phyloP scores from a whole-genome alignment of 2,113 vertebrate species.

The Callaeas wilsoni region DNA sequence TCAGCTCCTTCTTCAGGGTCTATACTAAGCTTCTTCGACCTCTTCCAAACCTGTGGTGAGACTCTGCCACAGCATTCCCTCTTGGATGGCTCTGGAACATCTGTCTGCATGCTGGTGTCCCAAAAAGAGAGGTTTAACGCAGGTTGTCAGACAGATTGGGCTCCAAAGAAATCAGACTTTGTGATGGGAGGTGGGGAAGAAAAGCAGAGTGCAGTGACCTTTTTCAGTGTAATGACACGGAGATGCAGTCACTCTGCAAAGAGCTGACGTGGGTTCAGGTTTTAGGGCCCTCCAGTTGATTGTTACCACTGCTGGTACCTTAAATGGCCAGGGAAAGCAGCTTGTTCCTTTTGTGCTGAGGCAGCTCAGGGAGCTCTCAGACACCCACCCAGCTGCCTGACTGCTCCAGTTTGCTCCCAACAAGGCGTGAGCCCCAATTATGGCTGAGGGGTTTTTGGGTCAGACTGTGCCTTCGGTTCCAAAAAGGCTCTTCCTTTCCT shows the following conservation, averaged over 20 bases:
- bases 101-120: background rate
- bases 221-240: background rate
- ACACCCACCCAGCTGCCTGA: background rate
- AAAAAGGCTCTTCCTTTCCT: background rate
- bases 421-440: background rate
- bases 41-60: background rate
- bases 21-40: background rate
- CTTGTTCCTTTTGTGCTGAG: background rate
- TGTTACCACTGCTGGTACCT: background rate
- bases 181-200: background rate
- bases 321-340: background rate
- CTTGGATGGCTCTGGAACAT: background rate
- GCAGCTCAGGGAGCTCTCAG: background rate
- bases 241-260: background rate
- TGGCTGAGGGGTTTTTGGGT: background rate
- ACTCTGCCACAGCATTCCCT: background rate
- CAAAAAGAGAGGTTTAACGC: background rate
- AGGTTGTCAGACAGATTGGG: fast-evolving
- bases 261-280: background rate
- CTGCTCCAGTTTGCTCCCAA: background rate
- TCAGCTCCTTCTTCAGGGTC: background rate
- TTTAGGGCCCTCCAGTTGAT: conserved; percentile 25
- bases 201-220: background rate
- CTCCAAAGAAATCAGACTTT: background rate
- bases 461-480: background rate